These are phyloP conservation scores for Ochotona princeps DNA, from an alignment of 2,113 vertebrate species.

Conservation along the genomic window DNA sequence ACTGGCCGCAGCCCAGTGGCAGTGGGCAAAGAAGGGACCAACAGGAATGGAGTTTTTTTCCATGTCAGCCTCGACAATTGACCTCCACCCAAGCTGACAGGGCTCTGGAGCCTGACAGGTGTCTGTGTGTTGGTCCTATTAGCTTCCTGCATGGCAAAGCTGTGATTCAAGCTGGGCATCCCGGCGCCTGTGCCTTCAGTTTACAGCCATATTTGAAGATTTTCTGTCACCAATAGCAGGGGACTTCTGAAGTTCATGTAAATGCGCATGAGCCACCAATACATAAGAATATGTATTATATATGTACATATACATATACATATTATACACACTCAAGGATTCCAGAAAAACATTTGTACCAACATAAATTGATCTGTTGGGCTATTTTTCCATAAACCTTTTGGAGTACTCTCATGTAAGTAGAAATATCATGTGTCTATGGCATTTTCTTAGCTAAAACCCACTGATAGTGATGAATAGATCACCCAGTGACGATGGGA, in stretches of 20 bases:
- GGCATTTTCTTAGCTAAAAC: neutral
- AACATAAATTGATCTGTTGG: too few species aligned
- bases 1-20: neutral
- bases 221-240: neutral
- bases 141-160: neutral
- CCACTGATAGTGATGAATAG: neutral
- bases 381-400: too few species aligned
- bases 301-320: too few species aligned
- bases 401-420: neutral
- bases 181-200: neutral
- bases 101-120: neutral
- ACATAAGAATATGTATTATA: too few species aligned
- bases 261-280: too few species aligned
- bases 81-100: neutral
- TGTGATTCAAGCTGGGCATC: neutral
- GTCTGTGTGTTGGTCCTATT: too few species aligned
- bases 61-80: rapidly evolving
- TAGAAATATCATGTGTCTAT: neutral
- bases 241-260: too few species aligned
- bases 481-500: neutral
- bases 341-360: too few species aligned
- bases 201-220: neutral
- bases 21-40: too few species aligned
- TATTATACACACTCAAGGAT: too few species aligned
- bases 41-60: neutral